phyloP scores from a whole-genome alignment of 2,888 invertebrate species.

The Noctua comes region DNA sequence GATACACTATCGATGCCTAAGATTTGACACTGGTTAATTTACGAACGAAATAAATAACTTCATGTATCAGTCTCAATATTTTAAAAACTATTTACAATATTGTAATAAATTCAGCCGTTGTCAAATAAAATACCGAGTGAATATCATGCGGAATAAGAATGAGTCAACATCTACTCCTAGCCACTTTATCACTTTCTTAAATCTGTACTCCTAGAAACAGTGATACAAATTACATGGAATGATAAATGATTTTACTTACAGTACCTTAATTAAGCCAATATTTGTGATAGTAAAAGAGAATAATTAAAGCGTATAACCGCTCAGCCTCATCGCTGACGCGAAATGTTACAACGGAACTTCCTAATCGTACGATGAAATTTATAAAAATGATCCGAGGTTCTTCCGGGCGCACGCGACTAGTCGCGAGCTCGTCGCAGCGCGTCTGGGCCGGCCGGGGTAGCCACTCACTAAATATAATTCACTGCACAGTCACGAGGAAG shows the following conservation, averaged over 20 bases:
- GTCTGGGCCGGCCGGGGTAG: background rate
- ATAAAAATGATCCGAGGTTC: constrained; percentile 33
- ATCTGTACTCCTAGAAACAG: constrained; percentile 63
- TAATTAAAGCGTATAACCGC: constrained; percentile 78
- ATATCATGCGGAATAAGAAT: constrained; percentile 69
- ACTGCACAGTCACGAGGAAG: constrained; percentile 36
- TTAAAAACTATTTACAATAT: constrained; percentile 88
- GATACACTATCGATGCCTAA: constrained; percentile 81
- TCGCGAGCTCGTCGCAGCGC: constrained; percentile 9
- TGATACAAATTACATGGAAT: constrained; percentile 78
- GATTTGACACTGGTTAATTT: constrained; percentile 89
- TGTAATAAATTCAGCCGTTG: constrained; percentile 84
- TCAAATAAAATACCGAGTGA: constrained; percentile 74
- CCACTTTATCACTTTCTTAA: constrained; percentile 67
- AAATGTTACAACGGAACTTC: constrained; percentile 57
- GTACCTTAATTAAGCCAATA: constrained; percentile 78
- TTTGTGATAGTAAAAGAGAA: constrained; percentile 75
- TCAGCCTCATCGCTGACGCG: constrained; percentile 69
- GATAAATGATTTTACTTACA: constrained; percentile 78
- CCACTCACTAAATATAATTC: constrained; percentile 36
- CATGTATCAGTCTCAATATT: constrained; percentile 89
- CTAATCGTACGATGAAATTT: constrained; percentile 50
- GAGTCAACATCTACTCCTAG: constrained; percentile 74
- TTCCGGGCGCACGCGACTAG: constrained; percentile 19
- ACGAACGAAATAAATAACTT: constrained; percentile 89